Evolutionary conservation across 2,888 invertebrate species (phyloP).

Genomic region (Sarcophaga variegata): DNA sequence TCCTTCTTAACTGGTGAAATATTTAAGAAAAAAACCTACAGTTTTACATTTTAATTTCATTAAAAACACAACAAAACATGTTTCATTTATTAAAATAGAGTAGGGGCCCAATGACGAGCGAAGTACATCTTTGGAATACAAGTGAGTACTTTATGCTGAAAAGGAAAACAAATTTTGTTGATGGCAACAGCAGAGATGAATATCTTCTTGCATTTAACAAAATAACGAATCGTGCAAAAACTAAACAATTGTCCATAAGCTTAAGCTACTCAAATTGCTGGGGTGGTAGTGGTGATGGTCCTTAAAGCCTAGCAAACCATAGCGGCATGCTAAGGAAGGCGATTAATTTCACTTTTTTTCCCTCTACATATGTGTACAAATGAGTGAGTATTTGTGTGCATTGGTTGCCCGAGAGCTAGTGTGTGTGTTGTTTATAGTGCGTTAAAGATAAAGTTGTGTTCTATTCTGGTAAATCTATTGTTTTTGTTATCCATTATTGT

Average conservation of each 20-base stretch:
- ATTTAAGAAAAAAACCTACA: conserved; percentile 8
- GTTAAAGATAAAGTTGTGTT: conserved; percentile 57
- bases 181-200: conserved; percentile 45
- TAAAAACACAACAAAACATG: conserved; percentile 23
- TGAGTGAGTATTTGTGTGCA: conserved; percentile 8
- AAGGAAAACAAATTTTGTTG: conserved; percentile 33
- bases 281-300: background rate
- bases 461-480: conserved; percentile 3
- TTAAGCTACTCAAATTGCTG: conserved; percentile 1
- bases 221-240: conserved; percentile 78
- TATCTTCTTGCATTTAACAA: conserved; percentile 68
- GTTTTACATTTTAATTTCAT: conserved; percentile 56
- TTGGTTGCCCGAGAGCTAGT: background rate
- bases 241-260: conserved; percentile 75
- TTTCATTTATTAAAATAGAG: no score
- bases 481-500: conserved; percentile 50
- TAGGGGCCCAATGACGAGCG: no score
- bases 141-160: background rate
- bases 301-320: background rate
- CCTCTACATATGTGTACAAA: background rate
- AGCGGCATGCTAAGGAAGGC: background rate
- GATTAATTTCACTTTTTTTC: no score
- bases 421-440: conserved; percentile 38
- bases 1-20: background rate
- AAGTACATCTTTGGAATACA: conserved; percentile 31